Evolutionary conservation across 2,888 invertebrate species (phyloP).

Genomic region (Callinectes sapidus): DNA sequence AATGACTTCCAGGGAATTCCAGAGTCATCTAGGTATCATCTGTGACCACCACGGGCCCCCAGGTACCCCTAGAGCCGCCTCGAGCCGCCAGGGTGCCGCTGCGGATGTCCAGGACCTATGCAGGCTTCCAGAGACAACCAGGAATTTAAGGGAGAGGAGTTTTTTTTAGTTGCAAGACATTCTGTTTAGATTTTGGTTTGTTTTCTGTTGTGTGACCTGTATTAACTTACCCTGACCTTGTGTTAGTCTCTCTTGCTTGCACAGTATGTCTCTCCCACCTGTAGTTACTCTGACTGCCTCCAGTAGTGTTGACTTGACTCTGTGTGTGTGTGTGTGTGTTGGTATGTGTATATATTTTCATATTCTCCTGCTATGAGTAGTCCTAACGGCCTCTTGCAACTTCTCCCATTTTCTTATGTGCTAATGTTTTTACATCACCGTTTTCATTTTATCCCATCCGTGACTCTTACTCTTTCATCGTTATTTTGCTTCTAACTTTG

Average conservation of each 20-base stretch:
- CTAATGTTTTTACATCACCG: not conserved
- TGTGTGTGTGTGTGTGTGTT: not conserved
- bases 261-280: not conserved
- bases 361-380: not conserved
- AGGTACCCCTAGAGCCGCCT: not conserved
- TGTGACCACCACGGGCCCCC: not conserved
- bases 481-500: too few species aligned
- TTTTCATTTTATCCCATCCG: not conserved
- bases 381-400: too few species aligned
- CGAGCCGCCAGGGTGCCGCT: not conserved
- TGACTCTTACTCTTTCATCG: too few species aligned
- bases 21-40: conserved; percentile 12
- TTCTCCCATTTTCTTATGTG: not conserved
- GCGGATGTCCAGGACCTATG: not conserved
- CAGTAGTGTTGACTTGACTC: not conserved
- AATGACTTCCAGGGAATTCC: conserved; percentile 17
- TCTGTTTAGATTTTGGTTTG: not conserved
- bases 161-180: not conserved
- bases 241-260: not conserved
- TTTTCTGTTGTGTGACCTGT: not conserved
- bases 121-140: not conserved
- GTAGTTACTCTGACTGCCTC: not conserved
- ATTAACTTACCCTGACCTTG: not conserved
- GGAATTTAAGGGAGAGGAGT: not conserved
- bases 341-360: not conserved